Conservation (phyloP, 2,888 invertebrate species). For the Tanytarsus gracilentus region DNA sequence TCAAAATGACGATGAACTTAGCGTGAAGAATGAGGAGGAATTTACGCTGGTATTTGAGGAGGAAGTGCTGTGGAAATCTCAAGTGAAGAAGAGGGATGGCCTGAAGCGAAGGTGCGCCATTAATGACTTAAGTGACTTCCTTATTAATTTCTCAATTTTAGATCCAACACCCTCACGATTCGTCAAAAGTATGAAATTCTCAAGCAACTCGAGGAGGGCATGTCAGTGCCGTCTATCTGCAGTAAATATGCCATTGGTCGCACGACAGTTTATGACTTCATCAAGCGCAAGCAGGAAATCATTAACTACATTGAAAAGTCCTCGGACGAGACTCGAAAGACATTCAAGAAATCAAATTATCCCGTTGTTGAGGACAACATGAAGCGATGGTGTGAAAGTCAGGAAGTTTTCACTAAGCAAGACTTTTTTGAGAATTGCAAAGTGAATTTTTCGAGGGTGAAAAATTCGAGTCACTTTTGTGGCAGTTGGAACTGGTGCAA, state of each 20-base stretch:
- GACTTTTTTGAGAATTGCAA: neutral
- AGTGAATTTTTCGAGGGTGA: neutral
- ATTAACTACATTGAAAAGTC: constrained; percentile 7
- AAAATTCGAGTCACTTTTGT: neutral
- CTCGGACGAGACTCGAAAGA: neutral
- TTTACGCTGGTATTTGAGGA: no score
- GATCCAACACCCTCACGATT: constrained; percentile 5
- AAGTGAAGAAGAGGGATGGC: no score
- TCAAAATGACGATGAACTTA: no score
- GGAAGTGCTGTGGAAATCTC: no score
- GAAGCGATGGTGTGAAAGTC: neutral
- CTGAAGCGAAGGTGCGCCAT: no score
- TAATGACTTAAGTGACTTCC: no score
- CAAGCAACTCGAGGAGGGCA: neutral
- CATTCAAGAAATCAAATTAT: constrained; percentile 18
- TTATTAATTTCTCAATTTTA: no score
- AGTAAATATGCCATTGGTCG: constrained; percentile 2
- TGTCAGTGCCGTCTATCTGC: neutral
- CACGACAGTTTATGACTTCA: constrained; percentile 9
- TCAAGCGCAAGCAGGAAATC: neutral
- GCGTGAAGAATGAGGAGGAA: no score
- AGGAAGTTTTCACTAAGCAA: neutral
- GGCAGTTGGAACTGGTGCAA: constrained; percentile 16
- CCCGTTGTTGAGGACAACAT: neutral
- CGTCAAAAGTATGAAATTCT: constrained; percentile 1